phyloP scores from a whole-genome alignment of 2,888 invertebrate species.

The Zootermopsis nevadensis region DNA sequence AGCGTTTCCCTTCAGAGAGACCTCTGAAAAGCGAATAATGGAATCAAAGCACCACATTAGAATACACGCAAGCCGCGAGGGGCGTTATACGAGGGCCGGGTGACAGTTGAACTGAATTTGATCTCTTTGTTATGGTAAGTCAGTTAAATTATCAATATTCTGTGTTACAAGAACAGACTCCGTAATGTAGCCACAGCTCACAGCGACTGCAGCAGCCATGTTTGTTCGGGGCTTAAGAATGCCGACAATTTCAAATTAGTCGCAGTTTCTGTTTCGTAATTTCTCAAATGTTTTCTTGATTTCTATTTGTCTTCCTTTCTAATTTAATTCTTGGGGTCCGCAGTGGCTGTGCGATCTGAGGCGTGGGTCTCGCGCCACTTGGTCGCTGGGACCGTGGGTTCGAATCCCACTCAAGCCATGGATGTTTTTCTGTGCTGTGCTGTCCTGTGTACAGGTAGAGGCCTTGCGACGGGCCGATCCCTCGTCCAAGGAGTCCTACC shows the following conservation, averaged over 20 bases:
- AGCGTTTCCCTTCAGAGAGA: background rate
- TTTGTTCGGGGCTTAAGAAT: background rate
- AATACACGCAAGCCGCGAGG: background rate
- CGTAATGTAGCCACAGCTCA: background rate
- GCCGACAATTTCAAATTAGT: background rate
- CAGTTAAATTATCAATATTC: conserved; percentile 14
- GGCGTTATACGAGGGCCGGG: background rate
- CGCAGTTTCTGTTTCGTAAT: too few relatives aligned
- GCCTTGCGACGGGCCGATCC: too few relatives aligned
- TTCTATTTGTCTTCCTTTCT: too few relatives aligned
- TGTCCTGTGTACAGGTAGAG: too few relatives aligned
- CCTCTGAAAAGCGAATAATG: background rate
- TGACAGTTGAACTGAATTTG: conserved; percentile 27
- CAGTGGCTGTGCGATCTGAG: too few relatives aligned
- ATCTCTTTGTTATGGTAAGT: conserved; percentile 30
- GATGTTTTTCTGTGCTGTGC: too few relatives aligned
- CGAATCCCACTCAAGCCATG: too few relatives aligned
- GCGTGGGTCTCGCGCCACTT: too few relatives aligned
- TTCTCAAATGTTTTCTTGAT: too few relatives aligned
- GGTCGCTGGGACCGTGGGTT: too few relatives aligned
- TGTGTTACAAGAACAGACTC: background rate
- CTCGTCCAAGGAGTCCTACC: too few relatives aligned
- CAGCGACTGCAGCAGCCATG: background rate
- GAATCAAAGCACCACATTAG: background rate
- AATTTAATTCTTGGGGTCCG: too few relatives aligned